A percentile compares a stretch with the other conserved stretches of the same genome.
Conservation (phyloP, 1,140 invertebrate genomes). For the Tyrophagus putrescentiae region DNA sequence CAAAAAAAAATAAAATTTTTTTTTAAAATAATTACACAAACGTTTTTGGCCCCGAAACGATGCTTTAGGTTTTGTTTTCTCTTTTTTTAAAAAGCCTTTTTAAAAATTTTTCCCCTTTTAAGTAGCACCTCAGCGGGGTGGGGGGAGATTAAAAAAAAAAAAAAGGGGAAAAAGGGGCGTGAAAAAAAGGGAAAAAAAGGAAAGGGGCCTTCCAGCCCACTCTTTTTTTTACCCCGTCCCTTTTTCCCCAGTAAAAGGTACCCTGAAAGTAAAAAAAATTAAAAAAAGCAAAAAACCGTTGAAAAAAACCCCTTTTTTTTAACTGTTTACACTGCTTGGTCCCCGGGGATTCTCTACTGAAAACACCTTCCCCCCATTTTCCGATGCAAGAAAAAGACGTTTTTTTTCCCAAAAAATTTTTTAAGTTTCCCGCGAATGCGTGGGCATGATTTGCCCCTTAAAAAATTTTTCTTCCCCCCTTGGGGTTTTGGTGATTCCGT, state of each 20-base stretch:
- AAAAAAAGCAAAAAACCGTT: neutral
- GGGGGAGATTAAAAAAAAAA: neutral
- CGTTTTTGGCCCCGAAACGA: constrained; percentile 36
- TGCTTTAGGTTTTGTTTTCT: constrained; percentile 38
- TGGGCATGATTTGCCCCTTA: constrained; percentile 33
- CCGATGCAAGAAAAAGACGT: constrained; percentile 30
- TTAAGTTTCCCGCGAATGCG: constrained; percentile 31
- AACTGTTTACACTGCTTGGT: neutral
- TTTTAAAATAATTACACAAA: constrained; percentile 29
- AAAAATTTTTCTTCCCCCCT: constrained; percentile 32
- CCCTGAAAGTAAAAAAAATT: constrained; percentile 31
- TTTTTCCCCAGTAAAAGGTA: constrained; percentile 36
- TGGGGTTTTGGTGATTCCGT: constrained; percentile 29
- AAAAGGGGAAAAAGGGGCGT: neutral
- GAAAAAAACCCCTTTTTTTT: too few species aligned
- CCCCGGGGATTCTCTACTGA: neutral
- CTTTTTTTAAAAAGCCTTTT: constrained; percentile 36
- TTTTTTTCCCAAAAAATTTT: constrained; percentile 27
- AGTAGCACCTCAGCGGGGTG: neutral
- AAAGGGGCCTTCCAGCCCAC: constrained; percentile 31
- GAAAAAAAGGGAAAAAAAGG: constrained; percentile 29
- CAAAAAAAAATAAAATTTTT: too few species aligned
- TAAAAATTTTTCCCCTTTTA: constrained; percentile 19
- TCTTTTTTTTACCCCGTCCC: constrained; percentile 36
- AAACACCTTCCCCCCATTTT: constrained; percentile 36